Conservation (phyloP, 1,140 invertebrate genomes). For the Pogonus chalceus region DNA sequence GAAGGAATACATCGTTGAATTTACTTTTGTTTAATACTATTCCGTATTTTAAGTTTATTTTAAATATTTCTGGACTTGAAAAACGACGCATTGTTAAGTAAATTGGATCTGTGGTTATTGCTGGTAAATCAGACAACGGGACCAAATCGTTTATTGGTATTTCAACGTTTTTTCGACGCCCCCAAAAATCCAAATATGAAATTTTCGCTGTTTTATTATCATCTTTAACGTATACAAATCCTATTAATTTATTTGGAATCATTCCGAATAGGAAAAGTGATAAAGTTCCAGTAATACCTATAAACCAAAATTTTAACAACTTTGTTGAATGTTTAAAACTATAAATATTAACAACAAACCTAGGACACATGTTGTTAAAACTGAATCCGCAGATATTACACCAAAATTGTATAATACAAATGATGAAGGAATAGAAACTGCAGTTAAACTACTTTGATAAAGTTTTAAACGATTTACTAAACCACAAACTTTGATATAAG, state of each 20-base stretch:
- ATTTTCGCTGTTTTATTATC: slow-evolving; percentile 39
- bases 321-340: background rate
- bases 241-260: slow-evolving; percentile 39
- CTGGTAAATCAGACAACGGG: slow-evolving; percentile 32
- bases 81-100: slow-evolving; percentile 21
- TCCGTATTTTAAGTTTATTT: slow-evolving; percentile 1
- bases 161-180: slow-evolving; percentile 37
- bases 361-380: background rate
- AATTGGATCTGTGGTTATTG: slow-evolving; percentile 25
- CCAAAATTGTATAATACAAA: background rate
- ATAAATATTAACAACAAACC: background rate
- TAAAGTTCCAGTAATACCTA: slow-evolving; percentile 34
- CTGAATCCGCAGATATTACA: slow-evolving; percentile 3
- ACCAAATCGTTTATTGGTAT: slow-evolving; percentile 35
- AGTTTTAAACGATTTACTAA: slow-evolving; percentile 10
- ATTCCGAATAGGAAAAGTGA: slow-evolving; percentile 29
- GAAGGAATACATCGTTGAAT: background rate
- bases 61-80: background rate
- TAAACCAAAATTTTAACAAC: slow-evolving; percentile 16
- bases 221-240: slow-evolving; percentile 40
- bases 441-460: slow-evolving; percentile 8
- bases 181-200: slow-evolving; percentile 42
- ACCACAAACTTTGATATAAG: slow-evolving; percentile 5
- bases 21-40: background rate
- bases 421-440: background rate